phyloP scores from a whole-genome alignment of 2,797 vertebrate genomes.

The Ceryle rudis region DNA sequence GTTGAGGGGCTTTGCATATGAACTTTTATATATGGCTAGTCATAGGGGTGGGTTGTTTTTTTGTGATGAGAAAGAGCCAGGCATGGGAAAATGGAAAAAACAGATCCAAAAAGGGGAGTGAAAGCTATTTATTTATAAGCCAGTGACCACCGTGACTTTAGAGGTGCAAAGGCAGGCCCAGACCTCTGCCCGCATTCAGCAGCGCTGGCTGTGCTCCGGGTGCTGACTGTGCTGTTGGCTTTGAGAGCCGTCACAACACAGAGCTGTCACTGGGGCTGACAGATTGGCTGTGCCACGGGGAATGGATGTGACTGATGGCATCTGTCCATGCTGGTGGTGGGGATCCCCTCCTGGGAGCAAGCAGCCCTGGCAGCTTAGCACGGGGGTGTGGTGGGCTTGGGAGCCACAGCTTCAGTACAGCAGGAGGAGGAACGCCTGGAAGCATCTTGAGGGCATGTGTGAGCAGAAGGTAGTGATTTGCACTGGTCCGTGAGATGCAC shows the following conservation, averaged over 20 bases:
- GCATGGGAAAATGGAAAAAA: neutral
- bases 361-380: neutral
- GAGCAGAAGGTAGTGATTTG: neutral
- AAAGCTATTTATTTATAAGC: neutral
- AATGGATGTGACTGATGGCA: constrained; percentile 35
- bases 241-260: neutral
- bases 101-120: neutral
- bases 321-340: neutral
- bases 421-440: fast-evolving
- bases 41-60: neutral
- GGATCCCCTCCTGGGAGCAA: neutral
- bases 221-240: neutral
- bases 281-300: neutral
- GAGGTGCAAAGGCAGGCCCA: neutral
- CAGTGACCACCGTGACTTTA: fast-evolving
- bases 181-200: neutral
- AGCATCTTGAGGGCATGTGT: fast-evolving
- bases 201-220: neutral
- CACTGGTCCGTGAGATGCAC: neutral
- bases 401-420: fast-evolving
- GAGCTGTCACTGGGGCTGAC: constrained; percentile 25
- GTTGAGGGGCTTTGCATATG: neutral
- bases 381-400: fast-evolving
- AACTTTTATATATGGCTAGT: neutral
- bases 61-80: neutral